These are phyloP conservation scores for Cariama cristata DNA, from an alignment of 2,113 vertebrate species.

Conservation along the genomic window DNA sequence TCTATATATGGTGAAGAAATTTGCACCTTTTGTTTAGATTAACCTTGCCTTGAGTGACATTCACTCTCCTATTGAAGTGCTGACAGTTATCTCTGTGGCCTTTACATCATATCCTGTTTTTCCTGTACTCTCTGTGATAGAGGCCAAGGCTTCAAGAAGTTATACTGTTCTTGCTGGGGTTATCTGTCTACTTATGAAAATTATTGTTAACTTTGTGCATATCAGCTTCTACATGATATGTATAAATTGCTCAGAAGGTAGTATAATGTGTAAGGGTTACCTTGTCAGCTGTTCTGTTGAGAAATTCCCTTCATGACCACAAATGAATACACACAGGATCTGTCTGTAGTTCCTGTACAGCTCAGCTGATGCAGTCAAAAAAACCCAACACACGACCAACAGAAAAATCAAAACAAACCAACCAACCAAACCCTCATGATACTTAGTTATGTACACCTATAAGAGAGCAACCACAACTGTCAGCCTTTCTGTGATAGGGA, in stretches of 20 bases:
- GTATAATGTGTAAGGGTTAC: background rate
- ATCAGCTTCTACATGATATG: background rate
- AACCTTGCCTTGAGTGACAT: background rate
- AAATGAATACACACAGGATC: background rate
- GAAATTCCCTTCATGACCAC: background rate
- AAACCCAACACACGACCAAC: background rate
- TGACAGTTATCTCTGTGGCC: slow-evolving; percentile 4
- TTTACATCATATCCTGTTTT: slow-evolving; percentile 33
- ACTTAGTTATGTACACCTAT: background rate
- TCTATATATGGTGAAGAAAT: background rate
- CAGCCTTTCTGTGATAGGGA: background rate
- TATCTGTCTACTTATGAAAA: background rate
- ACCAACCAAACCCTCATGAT: fast-evolving
- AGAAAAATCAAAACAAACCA: background rate
- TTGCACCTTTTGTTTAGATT: background rate
- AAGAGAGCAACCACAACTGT: background rate
- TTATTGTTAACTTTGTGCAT: background rate
- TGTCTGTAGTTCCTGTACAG: background rate
- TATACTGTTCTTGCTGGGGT: background rate
- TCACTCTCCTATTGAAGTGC: background rate
- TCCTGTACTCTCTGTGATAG: background rate
- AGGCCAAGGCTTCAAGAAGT: background rate
- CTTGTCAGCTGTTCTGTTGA: background rate
- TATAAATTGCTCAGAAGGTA: background rate
- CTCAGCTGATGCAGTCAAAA: background rate